Evolutionary conservation across 2,797 vertebrate genomes (phyloP).

Genomic region (Botia kubotai): DNA sequence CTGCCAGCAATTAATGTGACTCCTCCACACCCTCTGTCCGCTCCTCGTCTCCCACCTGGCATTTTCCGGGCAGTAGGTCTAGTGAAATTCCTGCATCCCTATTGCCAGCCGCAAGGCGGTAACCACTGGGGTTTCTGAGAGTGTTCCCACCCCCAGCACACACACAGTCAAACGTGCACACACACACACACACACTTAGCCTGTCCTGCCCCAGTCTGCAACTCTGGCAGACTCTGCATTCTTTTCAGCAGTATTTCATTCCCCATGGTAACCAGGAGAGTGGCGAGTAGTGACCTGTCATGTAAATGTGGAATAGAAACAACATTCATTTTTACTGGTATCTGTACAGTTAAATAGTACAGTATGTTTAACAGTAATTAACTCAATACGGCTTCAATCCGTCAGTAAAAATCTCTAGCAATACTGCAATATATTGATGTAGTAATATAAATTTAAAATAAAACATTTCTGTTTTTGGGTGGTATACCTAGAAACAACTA

Average conservation of each 20-base stretch:
- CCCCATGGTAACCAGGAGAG: constrained; percentile 79
- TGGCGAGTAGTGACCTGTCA: constrained; percentile 64
- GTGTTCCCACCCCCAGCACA: constrained; percentile 61
- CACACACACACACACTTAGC: constrained; percentile 62
- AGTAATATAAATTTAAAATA: background rate
- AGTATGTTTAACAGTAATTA: too few relatives aligned
- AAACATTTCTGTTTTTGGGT: too few relatives aligned
- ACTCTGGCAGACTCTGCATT: constrained; percentile 62
- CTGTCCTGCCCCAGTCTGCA: constrained; percentile 57
- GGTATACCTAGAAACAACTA: too few relatives aligned
- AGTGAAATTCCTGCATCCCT: constrained; percentile 81
- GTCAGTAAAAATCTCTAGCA: background rate
- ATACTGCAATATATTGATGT: background rate
- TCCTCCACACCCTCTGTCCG: constrained; percentile 60
- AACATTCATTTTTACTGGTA: background rate
- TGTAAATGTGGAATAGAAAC: constrained; percentile 14
- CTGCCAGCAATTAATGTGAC: constrained; percentile 47
- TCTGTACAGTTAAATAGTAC: too few relatives aligned
- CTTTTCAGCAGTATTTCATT: constrained; percentile 70
- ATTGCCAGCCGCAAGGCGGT: constrained; percentile 70
- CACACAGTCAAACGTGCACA: constrained; percentile 56
- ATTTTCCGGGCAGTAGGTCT: constrained; percentile 81
- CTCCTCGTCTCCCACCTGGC: constrained; percentile 78
- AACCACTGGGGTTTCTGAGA: constrained; percentile 56
- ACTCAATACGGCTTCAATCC: background rate